Conservation (phyloP, 2,888 invertebrate genomes). For the Melitaea athalia region DNA sequence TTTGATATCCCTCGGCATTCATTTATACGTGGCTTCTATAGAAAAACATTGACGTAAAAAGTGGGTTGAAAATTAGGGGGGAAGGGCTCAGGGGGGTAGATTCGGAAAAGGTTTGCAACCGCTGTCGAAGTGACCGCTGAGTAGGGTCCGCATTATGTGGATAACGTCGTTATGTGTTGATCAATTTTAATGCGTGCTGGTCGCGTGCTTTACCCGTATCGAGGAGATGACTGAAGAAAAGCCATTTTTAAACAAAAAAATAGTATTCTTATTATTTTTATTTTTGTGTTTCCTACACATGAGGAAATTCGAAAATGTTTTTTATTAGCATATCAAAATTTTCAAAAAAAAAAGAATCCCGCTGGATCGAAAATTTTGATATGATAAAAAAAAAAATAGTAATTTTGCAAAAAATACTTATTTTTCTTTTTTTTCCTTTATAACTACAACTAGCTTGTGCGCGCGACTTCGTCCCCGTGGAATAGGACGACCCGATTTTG, state of each 20-base stretch:
- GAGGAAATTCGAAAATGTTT: too few species aligned
- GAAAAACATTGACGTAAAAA: constrained; percentile 83
- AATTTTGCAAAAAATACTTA: too few species aligned
- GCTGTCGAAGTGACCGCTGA: constrained; percentile 82
- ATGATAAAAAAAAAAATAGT: too few species aligned
- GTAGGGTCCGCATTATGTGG: constrained; percentile 79
- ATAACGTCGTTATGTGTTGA: constrained; percentile 81
- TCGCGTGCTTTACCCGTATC: constrained; percentile 43
- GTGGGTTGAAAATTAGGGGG: constrained; percentile 65
- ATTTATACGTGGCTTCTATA: constrained; percentile 71
- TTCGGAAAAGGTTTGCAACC: constrained; percentile 71
- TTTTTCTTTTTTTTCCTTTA: too few species aligned
- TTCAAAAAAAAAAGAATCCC: too few species aligned
- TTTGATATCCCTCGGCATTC: constrained; percentile 79
- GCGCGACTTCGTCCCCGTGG: too few species aligned
- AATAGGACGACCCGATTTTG: too few species aligned
- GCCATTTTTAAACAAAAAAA: constrained; percentile 17
- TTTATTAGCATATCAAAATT: too few species aligned
- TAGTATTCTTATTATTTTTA: too few species aligned
- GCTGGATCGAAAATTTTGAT: too few species aligned
- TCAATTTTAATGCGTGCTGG: constrained; percentile 74
- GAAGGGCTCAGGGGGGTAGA: constrained; percentile 49
- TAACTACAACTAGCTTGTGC: too few species aligned
- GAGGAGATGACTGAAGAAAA: constrained; percentile 8
- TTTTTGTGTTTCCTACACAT: too few species aligned